These are phyloP conservation scores for Lottia gigantea DNA, from an alignment of 2,888 invertebrate species.

Conservation along the genomic window DNA sequence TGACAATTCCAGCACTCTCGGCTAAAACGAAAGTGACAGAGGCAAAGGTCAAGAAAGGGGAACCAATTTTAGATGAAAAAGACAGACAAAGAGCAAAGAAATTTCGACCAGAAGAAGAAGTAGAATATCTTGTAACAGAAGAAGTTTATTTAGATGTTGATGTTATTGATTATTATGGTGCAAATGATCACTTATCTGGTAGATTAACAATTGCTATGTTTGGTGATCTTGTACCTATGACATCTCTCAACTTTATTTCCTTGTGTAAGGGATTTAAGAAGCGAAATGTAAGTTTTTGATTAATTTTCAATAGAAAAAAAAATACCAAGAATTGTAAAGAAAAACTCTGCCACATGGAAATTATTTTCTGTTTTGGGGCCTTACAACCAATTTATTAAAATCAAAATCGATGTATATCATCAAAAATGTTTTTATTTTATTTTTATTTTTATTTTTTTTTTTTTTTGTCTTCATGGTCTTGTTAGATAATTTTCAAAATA, in stretches of 20 bases:
- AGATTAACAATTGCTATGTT: conserved; percentile 39
- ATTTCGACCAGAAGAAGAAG: not conserved
- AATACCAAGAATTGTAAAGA: no score
- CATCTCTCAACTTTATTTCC: conserved; percentile 41
- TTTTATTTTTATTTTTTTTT: no score
- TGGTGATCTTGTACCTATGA: conserved; percentile 41
- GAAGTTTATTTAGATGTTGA: conserved; percentile 58
- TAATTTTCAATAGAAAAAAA: no score
- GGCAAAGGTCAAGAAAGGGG: not conserved
- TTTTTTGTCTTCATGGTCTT: no score
- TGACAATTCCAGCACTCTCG: conserved; percentile 2
- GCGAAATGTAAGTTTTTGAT: conserved; percentile 27
- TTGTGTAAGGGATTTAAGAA: conserved; percentile 41
- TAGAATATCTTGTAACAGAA: conserved; percentile 45
- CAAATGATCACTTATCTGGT: conserved; percentile 29
- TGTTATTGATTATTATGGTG: conserved; percentile 41
- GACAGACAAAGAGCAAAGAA: not conserved
- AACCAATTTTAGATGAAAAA: not conserved
- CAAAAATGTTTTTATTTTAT: no score
- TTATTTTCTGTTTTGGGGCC: no score
- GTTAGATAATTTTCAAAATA: no score
- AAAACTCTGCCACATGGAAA: no score
- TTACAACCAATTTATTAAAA: no score
- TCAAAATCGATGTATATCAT: no score
- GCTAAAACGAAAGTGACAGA: not conserved